A percentile compares a stretch with the other conserved stretches of the same genome.
These are phyloP conservation scores for Monochamus saltuarius DNA, from an alignment of 1,140 invertebrate genomes.

Conservation along the genomic window DNA sequence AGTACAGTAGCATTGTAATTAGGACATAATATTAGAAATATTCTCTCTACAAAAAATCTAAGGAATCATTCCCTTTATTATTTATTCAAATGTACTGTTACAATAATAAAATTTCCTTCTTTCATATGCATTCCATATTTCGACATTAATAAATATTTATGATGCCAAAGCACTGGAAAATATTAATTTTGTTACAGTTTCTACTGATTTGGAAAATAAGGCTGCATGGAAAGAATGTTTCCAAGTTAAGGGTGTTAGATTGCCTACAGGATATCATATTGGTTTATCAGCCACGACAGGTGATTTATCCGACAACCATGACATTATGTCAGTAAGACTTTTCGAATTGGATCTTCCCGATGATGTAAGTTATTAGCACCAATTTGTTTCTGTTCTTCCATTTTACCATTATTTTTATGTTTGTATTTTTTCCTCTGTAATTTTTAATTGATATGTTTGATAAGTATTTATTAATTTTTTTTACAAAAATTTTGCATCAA, in stretches of 20 bases:
- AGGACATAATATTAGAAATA: no score
- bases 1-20: no score
- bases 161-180: not conserved
- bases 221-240: conserved; percentile 94
- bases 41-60: no score
- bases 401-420: no score
- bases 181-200: conserved; percentile 62
- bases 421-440: no score
- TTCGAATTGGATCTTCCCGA: conserved; percentile 81
- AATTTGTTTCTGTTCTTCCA: no score
- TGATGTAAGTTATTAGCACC: conserved; percentile 58
- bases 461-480: not conserved
- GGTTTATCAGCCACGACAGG: conserved; percentile 95
- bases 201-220: conserved; percentile 88
- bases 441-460: not conserved
- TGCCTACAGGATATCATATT: conserved; percentile 95
- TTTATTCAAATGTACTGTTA: no score
- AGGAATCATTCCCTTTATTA: no score
- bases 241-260: conserved; percentile 79
- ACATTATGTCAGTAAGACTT: conserved; percentile 88
- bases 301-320: conserved; percentile 95
- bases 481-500: conserved; percentile 9
- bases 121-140: not conserved
- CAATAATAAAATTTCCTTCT: no score
- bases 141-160: not conserved